Percentiles rank a stretch among this genome's conserved stretches.
Conservation (phyloP, 2,888 invertebrate genomes). For the Laothoe populi region DNA sequence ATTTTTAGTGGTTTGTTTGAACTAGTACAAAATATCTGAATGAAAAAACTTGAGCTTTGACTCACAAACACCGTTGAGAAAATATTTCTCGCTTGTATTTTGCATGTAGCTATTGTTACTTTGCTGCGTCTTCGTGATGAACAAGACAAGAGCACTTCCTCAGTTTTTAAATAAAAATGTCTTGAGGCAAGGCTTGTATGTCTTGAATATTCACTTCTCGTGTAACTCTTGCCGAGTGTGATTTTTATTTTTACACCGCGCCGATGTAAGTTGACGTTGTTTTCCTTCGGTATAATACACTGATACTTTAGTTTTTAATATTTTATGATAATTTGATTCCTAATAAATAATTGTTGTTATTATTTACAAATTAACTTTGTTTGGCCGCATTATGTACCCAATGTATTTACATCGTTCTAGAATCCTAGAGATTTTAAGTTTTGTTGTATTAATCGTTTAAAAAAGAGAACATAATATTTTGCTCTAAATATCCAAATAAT, state of each 20-base stretch:
- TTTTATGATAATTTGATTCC: too few species aligned
- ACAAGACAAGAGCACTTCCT: constrained; percentile 40
- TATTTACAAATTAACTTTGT: too few species aligned
- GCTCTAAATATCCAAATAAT: too few species aligned
- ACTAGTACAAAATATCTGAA: not conserved
- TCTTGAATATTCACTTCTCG: constrained; percentile 24
- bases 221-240: not conserved
- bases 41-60: constrained; percentile 4
- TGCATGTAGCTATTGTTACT: constrained; percentile 32
- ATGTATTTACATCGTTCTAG: too few species aligned
- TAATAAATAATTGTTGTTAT: too few species aligned
- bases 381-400: too few species aligned
- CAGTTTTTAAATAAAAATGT: constrained; percentile 37
- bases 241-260: constrained; percentile 1
- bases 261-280: not conserved
- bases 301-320: too few species aligned
- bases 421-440: too few species aligned
- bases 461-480: too few species aligned
- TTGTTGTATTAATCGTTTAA: too few species aligned
- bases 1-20: not conserved
- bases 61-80: not conserved
- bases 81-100: constrained; percentile 21
- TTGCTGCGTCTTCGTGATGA: constrained; percentile 41
- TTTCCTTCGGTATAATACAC: too few species aligned
- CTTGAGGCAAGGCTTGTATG: constrained; percentile 5